Evolutionary conservation across 2,113 vertebrate species (phyloP).

Genomic region (Elephantulus edwardii): DNA sequence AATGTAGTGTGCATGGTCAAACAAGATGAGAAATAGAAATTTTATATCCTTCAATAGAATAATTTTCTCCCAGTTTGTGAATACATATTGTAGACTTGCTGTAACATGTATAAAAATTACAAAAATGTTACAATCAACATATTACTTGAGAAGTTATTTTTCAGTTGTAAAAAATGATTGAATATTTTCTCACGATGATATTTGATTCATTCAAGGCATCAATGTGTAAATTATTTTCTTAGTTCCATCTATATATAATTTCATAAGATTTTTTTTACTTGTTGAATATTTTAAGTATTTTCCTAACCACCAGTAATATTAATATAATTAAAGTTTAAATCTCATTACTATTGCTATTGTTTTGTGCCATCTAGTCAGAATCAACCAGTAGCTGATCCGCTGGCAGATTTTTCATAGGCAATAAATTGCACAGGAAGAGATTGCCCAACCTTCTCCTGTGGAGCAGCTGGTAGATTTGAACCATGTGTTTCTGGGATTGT

Average conservation of each 20-base stretch:
- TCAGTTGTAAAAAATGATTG: background rate
- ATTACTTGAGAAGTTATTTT: too few relatives aligned
- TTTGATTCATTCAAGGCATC: background rate
- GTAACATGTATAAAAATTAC: background rate
- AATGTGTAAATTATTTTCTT: background rate
- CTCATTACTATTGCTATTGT: background rate
- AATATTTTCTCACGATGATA: too few relatives aligned
- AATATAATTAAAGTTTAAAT: background rate
- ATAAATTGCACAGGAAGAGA: too few relatives aligned
- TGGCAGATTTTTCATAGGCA: too few relatives aligned
- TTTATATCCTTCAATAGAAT: background rate
- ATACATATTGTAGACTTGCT: background rate
- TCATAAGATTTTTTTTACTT: background rate
- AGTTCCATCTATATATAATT: background rate
- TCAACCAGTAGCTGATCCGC: too few relatives aligned
- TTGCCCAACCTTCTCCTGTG: too few relatives aligned
- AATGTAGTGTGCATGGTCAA: too few relatives aligned
- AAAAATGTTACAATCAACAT: fast-evolving
- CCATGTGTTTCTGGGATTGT: too few relatives aligned
- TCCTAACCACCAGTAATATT: background rate
- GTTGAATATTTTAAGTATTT: background rate
- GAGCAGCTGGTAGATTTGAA: too few relatives aligned
- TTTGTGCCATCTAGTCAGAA: too few relatives aligned
- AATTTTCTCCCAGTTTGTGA: background rate
- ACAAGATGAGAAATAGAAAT: background rate